Base-by-base conservation (phyloP, 2,113 vertebrate species). In the Elanoides forficatus region DNA sequence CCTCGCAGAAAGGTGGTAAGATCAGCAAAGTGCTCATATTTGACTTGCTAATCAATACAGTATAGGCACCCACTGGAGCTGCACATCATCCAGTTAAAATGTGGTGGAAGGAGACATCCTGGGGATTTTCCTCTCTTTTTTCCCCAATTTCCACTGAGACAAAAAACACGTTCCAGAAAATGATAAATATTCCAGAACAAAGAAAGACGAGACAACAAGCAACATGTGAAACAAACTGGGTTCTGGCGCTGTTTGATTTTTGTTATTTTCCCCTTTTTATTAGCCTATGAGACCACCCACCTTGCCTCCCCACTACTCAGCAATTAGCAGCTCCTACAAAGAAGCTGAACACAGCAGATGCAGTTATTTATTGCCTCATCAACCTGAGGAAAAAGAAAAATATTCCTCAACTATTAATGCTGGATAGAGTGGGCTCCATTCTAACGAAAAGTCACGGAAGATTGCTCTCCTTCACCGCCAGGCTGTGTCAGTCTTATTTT, bases 361-460 rank as follows among this genome's bases (percentile, higher is more conserved):
- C 9, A 40, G 25, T 32, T 52, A 34, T 48, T 91, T 70, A 63
- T 74, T 80, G 50, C 82, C 66, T 67, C 76, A 85, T 40, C 79
- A 52, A 34, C n/a, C 82, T 47, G 11, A 85, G 63, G 78, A 42
- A 71, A 74, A 79, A 36, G 10, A 26, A 81, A 52, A 88, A 55
- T 65, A 85, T 81, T 90, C 63, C 78, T 47, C 11, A 13, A 20
- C 76, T 47, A 13, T 55, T 45, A 50, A 68, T 11, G 45, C 34
- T 1, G 7, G 45, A 40, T 4, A 30, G 76, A 56, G 38, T 14
- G 3, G 1, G 40, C 34, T 90, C 36, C 50, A 40, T 84, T 80
- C 2, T 18, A n/a, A 59, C 0, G 4, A 74, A 29, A 27, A 3
- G 1, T 45, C 58, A 36, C 5, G 1, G 43, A 30, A 52, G 12